Evolutionary conservation across 1,140 invertebrate genomes (phyloP).

Genomic region (Bombus vancouverensis): DNA sequence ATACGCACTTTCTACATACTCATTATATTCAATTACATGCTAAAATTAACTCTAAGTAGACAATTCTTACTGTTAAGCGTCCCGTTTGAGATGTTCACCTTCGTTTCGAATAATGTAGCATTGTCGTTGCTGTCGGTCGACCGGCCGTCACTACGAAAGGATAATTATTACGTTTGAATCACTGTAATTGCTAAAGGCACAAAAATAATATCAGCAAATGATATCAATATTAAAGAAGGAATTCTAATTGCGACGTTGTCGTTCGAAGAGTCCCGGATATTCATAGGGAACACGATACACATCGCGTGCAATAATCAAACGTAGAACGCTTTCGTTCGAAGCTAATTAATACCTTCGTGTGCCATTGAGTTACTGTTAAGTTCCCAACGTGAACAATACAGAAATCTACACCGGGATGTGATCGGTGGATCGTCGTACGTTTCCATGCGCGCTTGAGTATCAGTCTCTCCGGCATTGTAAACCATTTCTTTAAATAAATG

Average conservation of each 20-base stretch:
- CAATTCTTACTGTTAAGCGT: constrained; percentile 67
- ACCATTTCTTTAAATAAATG: constrained; percentile 61
- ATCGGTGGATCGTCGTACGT: constrained; percentile 8
- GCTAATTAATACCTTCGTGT: constrained; percentile 47
- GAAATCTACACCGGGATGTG: constrained; percentile 9
- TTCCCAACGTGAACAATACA: constrained; percentile 37
- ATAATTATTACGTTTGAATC: constrained; percentile 9
- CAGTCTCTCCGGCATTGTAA: constrained; percentile 54
- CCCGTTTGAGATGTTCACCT: constrained; percentile 48
- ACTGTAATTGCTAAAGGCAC: not conserved
- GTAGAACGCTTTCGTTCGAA: constrained; percentile 45
- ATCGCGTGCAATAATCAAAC: constrained; percentile 43
- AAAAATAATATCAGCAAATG: not conserved
- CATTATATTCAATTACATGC: constrained; percentile 49
- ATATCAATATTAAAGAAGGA: not conserved
- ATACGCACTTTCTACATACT: constrained; percentile 45
- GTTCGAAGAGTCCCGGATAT: not conserved
- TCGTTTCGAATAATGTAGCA: not conserved
- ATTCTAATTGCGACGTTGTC: not conserved
- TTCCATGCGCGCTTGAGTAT: constrained; percentile 31
- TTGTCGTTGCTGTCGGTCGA: not conserved
- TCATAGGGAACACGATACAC: not conserved
- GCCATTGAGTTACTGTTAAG: constrained; percentile 53
- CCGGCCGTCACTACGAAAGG: not conserved
- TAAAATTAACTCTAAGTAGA: constrained; percentile 66